Conservation (phyloP, 2,888 invertebrate species). For the Spialia ferax region DNA sequence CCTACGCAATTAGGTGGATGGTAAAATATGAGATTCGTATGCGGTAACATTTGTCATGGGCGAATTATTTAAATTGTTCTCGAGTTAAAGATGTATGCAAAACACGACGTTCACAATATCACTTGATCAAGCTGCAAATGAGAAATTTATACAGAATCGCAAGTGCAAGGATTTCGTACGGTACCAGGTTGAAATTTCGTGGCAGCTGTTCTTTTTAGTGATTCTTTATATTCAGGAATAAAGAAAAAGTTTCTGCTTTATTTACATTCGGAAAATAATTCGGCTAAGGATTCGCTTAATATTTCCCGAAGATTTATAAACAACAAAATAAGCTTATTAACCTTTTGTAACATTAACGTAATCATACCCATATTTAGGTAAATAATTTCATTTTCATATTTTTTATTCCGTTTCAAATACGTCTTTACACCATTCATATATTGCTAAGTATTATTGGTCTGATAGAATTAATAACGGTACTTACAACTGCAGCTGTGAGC, state of each 20-base stretch:
- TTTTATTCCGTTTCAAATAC: too few relatives aligned
- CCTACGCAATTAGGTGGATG: slow-evolving; percentile 69
- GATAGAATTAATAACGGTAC: too few relatives aligned
- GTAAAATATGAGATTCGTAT: slow-evolving; percentile 64
- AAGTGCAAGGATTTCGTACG: slow-evolving; percentile 60
- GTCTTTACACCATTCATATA: too few relatives aligned
- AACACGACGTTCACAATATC: slow-evolving; percentile 58
- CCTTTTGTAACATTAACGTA: too few relatives aligned
- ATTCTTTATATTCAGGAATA: slow-evolving; percentile 19
- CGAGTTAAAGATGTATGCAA: slow-evolving; percentile 67
- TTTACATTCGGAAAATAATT: too few relatives aligned
- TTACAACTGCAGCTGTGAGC: too few relatives aligned
- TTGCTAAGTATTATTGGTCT: too few relatives aligned
- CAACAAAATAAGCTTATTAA: too few relatives aligned
- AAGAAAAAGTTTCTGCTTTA: neutral
- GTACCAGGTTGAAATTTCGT: slow-evolving; percentile 52
- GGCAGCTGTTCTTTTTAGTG: slow-evolving; percentile 44
- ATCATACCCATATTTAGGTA: too few relatives aligned
- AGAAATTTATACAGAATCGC: slow-evolving; percentile 79
- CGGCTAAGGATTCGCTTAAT: too few relatives aligned
- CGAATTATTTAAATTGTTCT: slow-evolving; percentile 78
- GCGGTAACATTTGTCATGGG: slow-evolving; percentile 69
- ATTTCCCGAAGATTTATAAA: too few relatives aligned
- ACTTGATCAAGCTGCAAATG: slow-evolving; percentile 75
- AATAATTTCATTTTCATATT: too few relatives aligned